Conservation (phyloP, 2,888 invertebrate species). For the Mesorhabditis spiculigera region DNA sequence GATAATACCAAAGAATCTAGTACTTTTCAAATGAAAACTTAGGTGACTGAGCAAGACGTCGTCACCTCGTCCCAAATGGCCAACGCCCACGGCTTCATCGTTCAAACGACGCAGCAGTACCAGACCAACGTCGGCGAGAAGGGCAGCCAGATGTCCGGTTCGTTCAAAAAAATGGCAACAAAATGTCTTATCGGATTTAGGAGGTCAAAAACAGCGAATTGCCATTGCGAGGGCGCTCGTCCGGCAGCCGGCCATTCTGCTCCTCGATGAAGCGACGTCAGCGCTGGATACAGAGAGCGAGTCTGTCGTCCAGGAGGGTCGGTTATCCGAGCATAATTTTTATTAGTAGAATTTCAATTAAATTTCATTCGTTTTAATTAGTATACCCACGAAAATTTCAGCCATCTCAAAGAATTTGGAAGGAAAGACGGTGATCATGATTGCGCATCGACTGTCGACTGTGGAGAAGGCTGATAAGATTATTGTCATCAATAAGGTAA, state of each 20-base stretch:
- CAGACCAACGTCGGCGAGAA: constrained; percentile 62
- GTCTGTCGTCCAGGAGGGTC: constrained; percentile 39
- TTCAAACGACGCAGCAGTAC: constrained; percentile 59
- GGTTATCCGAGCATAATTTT: background rate
- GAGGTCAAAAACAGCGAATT: constrained; percentile 51
- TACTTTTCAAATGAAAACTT: background rate
- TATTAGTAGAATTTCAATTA: constrained; percentile 7
- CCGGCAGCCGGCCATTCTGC: constrained; percentile 49
- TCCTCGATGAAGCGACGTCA: constrained; percentile 52
- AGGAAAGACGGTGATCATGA: constrained; percentile 62
- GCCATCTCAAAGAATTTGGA: constrained; percentile 59
- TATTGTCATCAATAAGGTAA: constrained; percentile 56
- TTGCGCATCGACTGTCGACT: constrained; percentile 63
- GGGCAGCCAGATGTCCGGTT: constrained; percentile 61
- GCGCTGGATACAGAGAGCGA: constrained; percentile 54
- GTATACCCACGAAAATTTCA: background rate
- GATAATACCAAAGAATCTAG: too few species aligned
- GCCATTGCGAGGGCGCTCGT: constrained; percentile 51
- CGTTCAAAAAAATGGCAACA: too few species aligned
- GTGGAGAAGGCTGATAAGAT: constrained; percentile 62
- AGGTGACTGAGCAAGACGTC: constrained; percentile 30
- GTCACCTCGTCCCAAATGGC: constrained; percentile 59
- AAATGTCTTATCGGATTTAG: constrained; percentile 8
- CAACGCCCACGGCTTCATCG: constrained; percentile 61
- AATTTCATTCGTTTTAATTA: background rate